Conservation (phyloP, 2,797 vertebrate genomes). For the Epinephelus awoara region DNA sequence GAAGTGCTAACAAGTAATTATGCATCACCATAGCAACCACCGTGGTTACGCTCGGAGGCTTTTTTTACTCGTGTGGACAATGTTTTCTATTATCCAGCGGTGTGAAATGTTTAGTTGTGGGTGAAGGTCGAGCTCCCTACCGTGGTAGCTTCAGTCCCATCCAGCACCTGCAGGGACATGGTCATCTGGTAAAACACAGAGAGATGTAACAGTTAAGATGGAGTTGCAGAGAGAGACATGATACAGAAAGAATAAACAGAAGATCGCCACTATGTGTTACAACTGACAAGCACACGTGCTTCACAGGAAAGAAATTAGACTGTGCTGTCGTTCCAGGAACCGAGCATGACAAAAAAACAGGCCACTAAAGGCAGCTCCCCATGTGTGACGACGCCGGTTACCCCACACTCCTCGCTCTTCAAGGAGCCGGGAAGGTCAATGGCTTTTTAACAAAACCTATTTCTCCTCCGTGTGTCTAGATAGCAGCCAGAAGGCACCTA, state of each 20-base stretch:
- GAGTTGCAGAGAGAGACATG: background rate
- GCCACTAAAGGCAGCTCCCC: constrained; percentile 15
- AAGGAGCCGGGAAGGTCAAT: constrained; percentile 54
- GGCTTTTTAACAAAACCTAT: constrained; percentile 39
- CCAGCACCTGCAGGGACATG: constrained; percentile 79
- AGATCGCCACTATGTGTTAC: background rate
- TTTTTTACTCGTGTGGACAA: constrained; percentile 39
- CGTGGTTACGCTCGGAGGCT: constrained; percentile 39
- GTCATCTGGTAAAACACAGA: constrained; percentile 77
- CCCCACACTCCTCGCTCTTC: constrained; percentile 21
- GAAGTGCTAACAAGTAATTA: constrained; percentile 56
- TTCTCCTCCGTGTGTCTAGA: constrained; percentile 22
- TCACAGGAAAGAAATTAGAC: constrained; percentile 2
- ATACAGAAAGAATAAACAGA: background rate
- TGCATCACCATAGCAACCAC: constrained; percentile 66
- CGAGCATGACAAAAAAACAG: constrained; percentile 11
- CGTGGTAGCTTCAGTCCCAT: constrained; percentile 71
- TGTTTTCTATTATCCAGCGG: constrained; percentile 23
- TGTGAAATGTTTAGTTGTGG: constrained; percentile 37
- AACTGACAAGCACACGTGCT: background rate
- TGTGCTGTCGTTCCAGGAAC: constrained; percentile 13
- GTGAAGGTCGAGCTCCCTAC: constrained; percentile 68
- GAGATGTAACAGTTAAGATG: constrained; percentile 1
- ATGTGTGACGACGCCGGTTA: constrained; percentile 8
- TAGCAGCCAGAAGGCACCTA: constrained; percentile 37